phyloP scores from a whole-genome alignment of 2,113 vertebrate species.

The Lanius ludovicianus region DNA sequence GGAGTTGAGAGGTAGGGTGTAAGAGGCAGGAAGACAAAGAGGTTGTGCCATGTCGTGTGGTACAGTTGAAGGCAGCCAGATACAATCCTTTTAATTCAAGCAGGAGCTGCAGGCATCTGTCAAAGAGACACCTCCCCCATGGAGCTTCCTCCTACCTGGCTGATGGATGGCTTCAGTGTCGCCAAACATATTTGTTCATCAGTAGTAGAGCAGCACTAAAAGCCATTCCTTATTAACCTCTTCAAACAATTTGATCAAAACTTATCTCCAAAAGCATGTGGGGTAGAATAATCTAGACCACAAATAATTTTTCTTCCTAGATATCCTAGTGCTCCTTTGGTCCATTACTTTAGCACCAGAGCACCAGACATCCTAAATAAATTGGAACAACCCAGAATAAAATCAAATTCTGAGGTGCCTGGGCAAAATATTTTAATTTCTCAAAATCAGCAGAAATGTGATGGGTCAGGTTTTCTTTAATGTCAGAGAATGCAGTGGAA shows the following conservation, averaged over 20 bases:
- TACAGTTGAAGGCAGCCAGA: conserved; percentile 41
- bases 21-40: conserved; percentile 23
- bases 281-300: background rate
- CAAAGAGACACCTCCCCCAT: conserved; percentile 11
- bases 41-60: background rate
- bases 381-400: background rate
- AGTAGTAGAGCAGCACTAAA: background rate
- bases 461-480: background rate
- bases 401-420: background rate
- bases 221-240: background rate
- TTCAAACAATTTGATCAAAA: background rate
- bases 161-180: background rate
- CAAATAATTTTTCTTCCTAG: background rate
- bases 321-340: background rate
- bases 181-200: background rate
- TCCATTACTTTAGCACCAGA: background rate
- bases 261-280: background rate
- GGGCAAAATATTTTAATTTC: background rate
- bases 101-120: conserved; percentile 38
- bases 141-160: conserved; percentile 29
- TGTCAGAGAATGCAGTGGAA: background rate
- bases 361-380: background rate
- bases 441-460: background rate
- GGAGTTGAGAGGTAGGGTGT: background rate
- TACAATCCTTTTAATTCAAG: conserved; percentile 3